Conservation (phyloP, 2,797 vertebrate genomes). For the Parotocinclus haroldoi region DNA sequence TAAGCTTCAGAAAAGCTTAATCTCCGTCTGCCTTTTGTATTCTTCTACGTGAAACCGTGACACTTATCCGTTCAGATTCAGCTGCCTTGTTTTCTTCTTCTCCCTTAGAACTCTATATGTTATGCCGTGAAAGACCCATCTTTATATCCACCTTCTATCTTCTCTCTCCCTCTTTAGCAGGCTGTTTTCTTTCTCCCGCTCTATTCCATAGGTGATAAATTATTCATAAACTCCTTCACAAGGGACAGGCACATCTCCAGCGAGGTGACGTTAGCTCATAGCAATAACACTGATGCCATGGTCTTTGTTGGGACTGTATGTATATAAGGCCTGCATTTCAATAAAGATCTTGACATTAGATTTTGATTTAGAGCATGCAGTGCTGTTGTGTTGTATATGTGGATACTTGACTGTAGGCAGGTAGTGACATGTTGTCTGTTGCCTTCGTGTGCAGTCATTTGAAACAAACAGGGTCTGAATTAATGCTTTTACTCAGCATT, state of each 20-base stretch:
- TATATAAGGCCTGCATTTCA: conserved; percentile 15
- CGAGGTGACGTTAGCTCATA: conserved; percentile 52
- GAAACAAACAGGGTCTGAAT: neutral
- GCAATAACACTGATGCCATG: conserved; percentile 45
- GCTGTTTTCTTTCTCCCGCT: conserved; percentile 42
- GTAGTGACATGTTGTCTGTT: neutral
- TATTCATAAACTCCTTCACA: conserved; percentile 51
- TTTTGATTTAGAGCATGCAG: neutral
- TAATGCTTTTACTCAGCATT: too few relatives aligned
- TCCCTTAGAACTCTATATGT: conserved; percentile 47
- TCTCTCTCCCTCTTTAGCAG: neutral
- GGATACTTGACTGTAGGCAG: neutral
- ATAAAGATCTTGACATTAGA: neutral
- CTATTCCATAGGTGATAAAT: conserved; percentile 50
- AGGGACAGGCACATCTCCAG: conserved; percentile 36
- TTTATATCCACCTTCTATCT: conserved; percentile 17
- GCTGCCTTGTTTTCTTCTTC: conserved; percentile 27
- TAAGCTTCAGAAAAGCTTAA: neutral
- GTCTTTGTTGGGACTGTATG: neutral
- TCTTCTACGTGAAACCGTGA: neutral
- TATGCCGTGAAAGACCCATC: conserved; percentile 46
- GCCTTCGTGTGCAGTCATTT: neutral
- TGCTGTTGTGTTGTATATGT: neutral
- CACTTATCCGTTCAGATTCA: too few relatives aligned
- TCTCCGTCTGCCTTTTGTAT: neutral